Percentiles rank a stretch among this genome's conserved stretches.
phyloP scores from a whole-genome alignment of 1,140 invertebrate genomes.

The Lepidurus couesii region DNA sequence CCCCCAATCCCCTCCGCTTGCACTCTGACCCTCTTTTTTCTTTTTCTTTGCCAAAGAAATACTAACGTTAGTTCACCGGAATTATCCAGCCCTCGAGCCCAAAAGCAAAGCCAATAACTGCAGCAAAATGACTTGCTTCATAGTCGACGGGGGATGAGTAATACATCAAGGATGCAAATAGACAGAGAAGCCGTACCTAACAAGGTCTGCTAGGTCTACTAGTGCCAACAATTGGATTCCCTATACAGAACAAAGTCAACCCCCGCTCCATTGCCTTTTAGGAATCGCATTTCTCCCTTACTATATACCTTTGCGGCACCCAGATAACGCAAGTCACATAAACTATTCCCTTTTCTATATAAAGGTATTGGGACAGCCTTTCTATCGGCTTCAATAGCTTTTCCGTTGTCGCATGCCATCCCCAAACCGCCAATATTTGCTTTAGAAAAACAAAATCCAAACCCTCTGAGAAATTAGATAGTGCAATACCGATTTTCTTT shows the following conservation, averaged over 20 bases:
- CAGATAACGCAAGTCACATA: slow-evolving; percentile 14
- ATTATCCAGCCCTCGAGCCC: slow-evolving; percentile 16
- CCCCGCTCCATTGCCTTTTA: slow-evolving; percentile 16
- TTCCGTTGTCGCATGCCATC: background rate
- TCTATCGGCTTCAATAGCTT: background rate
- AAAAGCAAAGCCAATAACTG: slow-evolving; percentile 22
- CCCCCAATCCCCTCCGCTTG: background rate
- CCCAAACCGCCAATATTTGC: background rate
- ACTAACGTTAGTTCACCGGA: slow-evolving; percentile 18
- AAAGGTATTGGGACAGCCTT: background rate
- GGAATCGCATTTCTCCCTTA: background rate
- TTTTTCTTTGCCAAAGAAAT: slow-evolving; percentile 2
- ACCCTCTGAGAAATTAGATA: background rate
- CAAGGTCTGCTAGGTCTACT: slow-evolving; percentile 13
- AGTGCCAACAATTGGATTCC: slow-evolving; percentile 13
- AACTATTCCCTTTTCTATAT: background rate
- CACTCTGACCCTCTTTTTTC: slow-evolving; percentile 19
- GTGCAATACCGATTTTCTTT: background rate
- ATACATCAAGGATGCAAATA: slow-evolving; percentile 14
- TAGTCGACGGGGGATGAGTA: background rate
- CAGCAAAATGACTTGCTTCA: slow-evolving; percentile 10
- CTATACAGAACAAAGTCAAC: background rate
- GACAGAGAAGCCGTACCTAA: slow-evolving; percentile 3
- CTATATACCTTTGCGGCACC: background rate
- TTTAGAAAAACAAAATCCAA: background rate